phyloP scores from a whole-genome alignment of 2,797 vertebrate genomes.

The Neosilurus mollespiculum region DNA sequence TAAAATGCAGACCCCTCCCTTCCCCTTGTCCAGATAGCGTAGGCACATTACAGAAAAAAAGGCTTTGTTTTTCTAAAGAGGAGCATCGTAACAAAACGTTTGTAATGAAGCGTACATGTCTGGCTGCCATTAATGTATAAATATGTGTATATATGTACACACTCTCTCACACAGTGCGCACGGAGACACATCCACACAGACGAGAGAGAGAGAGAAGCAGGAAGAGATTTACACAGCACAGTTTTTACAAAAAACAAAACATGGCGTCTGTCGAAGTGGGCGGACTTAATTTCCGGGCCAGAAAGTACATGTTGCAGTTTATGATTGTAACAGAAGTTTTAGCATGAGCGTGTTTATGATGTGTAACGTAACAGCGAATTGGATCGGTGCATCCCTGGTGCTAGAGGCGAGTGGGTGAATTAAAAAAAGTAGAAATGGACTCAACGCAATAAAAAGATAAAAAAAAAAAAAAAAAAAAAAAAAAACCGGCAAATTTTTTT shows the following conservation, averaged over 20 bases:
- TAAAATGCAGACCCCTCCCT: conserved; percentile 71
- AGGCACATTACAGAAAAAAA: conserved; percentile 81
- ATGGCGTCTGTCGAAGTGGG: background rate
- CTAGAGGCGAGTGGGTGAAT: background rate
- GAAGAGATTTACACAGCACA: conserved; percentile 1
- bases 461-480: background rate
- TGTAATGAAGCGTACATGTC: conserved; percentile 46
- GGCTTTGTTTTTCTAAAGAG: conserved; percentile 70
- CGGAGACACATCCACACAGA: conserved; percentile 62
- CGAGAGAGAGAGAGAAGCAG: conserved; percentile 15
- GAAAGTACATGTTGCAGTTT: background rate
- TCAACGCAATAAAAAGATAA: background rate
- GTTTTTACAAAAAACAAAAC: background rate
- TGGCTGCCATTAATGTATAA: conserved; percentile 59
- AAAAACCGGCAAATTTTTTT: too few relatives aligned
- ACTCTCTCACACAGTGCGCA: conserved; percentile 5
- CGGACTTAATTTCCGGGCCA: background rate
- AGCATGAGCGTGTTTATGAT: background rate
- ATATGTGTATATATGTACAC: conserved; percentile 42
- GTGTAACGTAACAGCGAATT: background rate
- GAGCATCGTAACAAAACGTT: conserved; percentile 61
- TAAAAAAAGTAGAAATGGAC: background rate
- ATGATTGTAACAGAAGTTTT: background rate
- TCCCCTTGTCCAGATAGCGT: conserved; percentile 63
- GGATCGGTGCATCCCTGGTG: background rate